Evolutionary conservation across 2,113 vertebrate genomes (phyloP).

Genomic region (Zapus hudsonius): DNA sequence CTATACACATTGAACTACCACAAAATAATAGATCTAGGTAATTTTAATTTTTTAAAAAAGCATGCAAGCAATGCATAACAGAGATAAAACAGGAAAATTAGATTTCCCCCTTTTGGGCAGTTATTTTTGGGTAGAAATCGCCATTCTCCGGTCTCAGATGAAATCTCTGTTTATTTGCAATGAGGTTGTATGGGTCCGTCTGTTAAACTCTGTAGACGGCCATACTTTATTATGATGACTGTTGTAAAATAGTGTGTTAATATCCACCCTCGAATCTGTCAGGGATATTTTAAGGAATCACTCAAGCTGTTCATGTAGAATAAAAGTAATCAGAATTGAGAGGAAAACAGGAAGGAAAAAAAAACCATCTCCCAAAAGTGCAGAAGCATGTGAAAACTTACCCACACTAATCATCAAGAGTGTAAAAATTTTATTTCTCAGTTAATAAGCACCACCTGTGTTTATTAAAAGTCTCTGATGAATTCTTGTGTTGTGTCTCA

Average conservation of each 20-base stretch:
- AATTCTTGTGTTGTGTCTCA: conserved; percentile 65
- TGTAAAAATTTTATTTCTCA: conserved; percentile 80
- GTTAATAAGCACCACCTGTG: conserved; percentile 78
- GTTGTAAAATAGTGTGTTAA: conserved; percentile 4
- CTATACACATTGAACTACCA: not conserved
- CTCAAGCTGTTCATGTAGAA: conserved; percentile 65
- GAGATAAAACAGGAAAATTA: not conserved
- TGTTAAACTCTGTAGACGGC: not conserved
- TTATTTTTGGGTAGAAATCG: not conserved
- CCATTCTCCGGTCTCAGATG: not conserved
- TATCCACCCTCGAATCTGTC: conserved; percentile 2
- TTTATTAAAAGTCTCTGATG: conserved; percentile 78
- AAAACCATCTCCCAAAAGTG: conserved; percentile 64
- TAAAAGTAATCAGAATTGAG: conserved; percentile 60
- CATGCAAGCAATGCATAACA: not conserved
- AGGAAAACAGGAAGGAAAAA: conserved; percentile 59
- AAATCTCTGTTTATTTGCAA: not conserved
- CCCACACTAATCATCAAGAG: conserved; percentile 77
- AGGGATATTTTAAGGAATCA: conserved; percentile 34
- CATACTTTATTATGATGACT: not conserved
- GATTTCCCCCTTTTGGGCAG: not conserved
- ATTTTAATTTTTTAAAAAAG: not conserved
- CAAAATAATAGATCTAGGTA: not conserved
- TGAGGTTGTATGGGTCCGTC: not conserved
- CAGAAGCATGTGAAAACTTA: conserved; percentile 52